These are phyloP conservation scores for Crax fasciolata DNA, from an alignment of 2,797 vertebrate species.

Conservation along the genomic window DNA sequence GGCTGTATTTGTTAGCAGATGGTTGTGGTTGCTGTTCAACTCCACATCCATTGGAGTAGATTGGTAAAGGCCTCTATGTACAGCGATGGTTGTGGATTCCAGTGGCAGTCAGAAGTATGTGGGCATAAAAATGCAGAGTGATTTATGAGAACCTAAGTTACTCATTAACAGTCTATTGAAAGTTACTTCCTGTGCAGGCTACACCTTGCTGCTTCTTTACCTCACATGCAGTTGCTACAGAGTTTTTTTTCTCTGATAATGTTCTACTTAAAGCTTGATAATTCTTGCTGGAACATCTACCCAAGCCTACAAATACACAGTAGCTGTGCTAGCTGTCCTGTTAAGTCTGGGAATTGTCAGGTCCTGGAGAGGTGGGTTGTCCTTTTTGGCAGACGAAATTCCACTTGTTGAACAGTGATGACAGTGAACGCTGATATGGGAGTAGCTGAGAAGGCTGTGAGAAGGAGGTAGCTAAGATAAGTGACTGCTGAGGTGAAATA, in stretches of 20 bases:
- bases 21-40: background rate
- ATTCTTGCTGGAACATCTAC: background rate
- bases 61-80: background rate
- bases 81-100: background rate
- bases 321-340: background rate
- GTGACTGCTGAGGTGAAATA: background rate
- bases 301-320: background rate
- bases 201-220: background rate
- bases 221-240: background rate
- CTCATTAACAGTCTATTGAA: background rate
- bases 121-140: background rate
- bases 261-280: background rate
- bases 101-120: background rate
- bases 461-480: background rate
- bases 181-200: background rate
- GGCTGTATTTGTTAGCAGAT: background rate
- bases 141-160: background rate
- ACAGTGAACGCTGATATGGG: fast-evolving
- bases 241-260: background rate
- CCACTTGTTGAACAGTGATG: background rate
- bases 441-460: background rate
- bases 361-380: background rate
- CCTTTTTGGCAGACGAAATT: background rate
- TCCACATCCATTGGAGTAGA: background rate
- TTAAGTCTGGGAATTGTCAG: background rate